Evolutionary conservation across 1,140 invertebrate genomes (phyloP).

Genomic region (Bombus fervidus): DNA sequence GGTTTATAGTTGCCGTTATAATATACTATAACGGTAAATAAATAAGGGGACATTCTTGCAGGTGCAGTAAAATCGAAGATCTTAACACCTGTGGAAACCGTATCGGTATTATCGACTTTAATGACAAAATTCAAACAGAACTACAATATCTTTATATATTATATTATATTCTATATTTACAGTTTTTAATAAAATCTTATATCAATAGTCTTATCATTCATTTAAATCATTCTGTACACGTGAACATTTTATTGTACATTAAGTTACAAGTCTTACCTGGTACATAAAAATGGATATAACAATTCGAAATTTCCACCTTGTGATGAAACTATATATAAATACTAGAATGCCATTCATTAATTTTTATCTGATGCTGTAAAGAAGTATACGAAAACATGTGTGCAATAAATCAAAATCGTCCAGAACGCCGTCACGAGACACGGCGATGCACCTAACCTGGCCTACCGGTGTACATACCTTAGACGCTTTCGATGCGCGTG

Average conservation of each 20-base stretch:
- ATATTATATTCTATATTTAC: neutral
- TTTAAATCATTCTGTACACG: neutral
- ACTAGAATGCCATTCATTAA: neutral
- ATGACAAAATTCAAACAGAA: neutral
- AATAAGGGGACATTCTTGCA: slow-evolving; percentile 30
- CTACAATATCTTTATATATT: neutral
- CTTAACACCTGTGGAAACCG: neutral
- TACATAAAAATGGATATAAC: neutral
- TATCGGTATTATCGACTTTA: neutral
- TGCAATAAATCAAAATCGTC: neutral
- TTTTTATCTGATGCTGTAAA: neutral
- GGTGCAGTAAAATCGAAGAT: neutral
- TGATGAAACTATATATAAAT: neutral
- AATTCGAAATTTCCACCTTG: neutral
- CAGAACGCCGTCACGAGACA: slow-evolving; percentile 30
- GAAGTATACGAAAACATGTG: neutral
- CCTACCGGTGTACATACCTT: slow-evolving; percentile 67
- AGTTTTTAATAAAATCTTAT: neutral
- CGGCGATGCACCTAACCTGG: slow-evolving; percentile 67
- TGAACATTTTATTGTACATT: too few relatives aligned
- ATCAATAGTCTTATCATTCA: neutral
- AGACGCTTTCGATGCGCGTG: slow-evolving; percentile 61
- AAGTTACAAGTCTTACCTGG: neutral
- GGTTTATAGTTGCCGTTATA: slow-evolving; percentile 48
- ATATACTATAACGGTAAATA: slow-evolving; percentile 50